Base-by-base conservation (phyloP, 2,888 invertebrate genomes). In the Suillia variegata region DNA sequence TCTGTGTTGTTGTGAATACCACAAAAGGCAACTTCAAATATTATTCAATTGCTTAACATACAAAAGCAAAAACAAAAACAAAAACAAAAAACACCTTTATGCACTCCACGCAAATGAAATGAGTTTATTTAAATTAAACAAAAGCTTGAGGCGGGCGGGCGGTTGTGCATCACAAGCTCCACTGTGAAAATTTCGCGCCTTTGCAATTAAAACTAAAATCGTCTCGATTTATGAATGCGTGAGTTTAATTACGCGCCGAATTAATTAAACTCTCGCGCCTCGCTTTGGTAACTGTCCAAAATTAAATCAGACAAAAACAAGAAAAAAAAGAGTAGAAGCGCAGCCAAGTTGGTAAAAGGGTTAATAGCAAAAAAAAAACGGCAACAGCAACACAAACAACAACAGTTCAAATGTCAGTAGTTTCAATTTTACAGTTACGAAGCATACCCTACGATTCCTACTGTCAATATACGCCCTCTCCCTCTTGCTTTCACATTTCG, bases 151-250 rank as follows among this genome's bases (percentile, higher is more conserved):
- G n/a, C n/a, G n/a, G n/a, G n/a, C n/a, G n/a, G n/a, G n/a, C n/a
- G n/a, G n/a, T n/a, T n/a, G n/a, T n/a, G n/a, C n/a, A n/a, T n/a
- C n/a, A n/a, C n/a, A n/a, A n/a, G n/a, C n/a, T n/a, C 38, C 6
- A 38, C 10, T n/a, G 15, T n/a, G n/a, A n/a, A n/a, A 38, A 38
- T 38, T 38, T 10, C 15, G 38, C 38, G n/a, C 15, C 6, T 13
- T n/a, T n/a, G 4, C 45, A 45, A 45, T 45, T 45, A 45, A 45
- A 45, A 20, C 45, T 3, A 5, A 20, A 17, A 45, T 18, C 18
- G 17, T 70, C n/a, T n/a, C 60, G 58, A 67, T 69, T 72, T 62
- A 65, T 65, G 64, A 65, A 49, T 61, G 54, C 65, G n/a, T 53
- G 52, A 58, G n/a, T n/a, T n/a, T n/a, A 67, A 56, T 49, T 58